Conservation (phyloP, 1,140 invertebrate genomes). For the Lordiphosa mommai region DNA sequence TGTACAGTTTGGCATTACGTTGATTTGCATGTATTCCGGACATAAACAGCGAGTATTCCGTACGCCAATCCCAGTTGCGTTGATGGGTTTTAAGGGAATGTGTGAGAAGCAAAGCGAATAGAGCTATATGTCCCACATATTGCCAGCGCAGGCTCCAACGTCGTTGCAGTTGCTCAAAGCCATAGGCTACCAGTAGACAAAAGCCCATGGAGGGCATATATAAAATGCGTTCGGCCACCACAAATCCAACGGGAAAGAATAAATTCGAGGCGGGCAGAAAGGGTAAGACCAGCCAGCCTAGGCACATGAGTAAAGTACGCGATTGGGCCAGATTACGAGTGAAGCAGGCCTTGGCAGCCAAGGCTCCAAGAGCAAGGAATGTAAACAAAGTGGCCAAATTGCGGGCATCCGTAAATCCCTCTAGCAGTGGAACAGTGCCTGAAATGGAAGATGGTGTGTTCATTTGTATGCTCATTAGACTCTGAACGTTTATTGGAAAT, state of each 20-base stretch:
- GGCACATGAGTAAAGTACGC: conserved; percentile 90
- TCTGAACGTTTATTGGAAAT: too few species aligned
- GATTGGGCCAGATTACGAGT: conserved; percentile 80
- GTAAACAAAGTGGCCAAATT: conserved; percentile 91
- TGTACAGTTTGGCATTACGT: conserved; percentile 96
- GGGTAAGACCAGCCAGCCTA: conserved; percentile 92
- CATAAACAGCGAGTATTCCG: conserved; percentile 95
- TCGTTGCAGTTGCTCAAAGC: conserved; percentile 81
- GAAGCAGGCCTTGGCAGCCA: conserved; percentile 47
- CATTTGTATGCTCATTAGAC: too few species aligned
- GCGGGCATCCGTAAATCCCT: conserved; percentile 88
- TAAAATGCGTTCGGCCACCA: conserved; percentile 96
- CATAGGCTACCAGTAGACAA: conserved; percentile 94
- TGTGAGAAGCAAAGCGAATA: conserved; percentile 85
- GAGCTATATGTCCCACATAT: conserved; percentile 81
- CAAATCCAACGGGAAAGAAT: conserved; percentile 98
- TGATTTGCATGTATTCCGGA: conserved; percentile 94
- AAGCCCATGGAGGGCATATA: conserved; percentile 99
- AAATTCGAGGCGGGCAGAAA: conserved; percentile 98
- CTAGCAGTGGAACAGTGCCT: conserved; percentile 92
- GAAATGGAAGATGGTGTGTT: conserved; percentile 10
- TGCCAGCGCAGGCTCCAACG: conserved; percentile 32
- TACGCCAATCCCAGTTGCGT: conserved; percentile 95
- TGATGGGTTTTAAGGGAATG: conserved; percentile 91
- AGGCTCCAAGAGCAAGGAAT: conserved; percentile 83